A percentile compares a stretch with the other conserved stretches of the same genome.
These are phyloP conservation scores for Gnathonemus longibarbis DNA, from an alignment of 2,113 vertebrate genomes.

Conservation along the genomic window DNA sequence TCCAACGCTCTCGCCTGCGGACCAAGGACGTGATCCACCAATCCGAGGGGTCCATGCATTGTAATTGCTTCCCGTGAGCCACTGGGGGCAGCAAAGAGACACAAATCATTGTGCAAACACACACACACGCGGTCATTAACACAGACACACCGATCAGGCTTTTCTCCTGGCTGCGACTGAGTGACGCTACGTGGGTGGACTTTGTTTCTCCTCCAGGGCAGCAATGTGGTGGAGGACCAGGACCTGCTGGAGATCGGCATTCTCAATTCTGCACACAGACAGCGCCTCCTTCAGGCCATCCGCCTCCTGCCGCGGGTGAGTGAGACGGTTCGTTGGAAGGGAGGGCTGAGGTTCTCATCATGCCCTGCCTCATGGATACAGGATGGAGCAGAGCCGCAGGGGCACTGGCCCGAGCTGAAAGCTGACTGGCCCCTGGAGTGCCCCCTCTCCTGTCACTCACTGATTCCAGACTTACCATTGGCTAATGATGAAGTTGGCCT, in stretches of 20 bases:
- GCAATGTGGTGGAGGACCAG: conserved; percentile 97
- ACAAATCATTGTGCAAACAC: conserved; percentile 9
- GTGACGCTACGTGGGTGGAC: background rate
- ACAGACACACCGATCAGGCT: background rate
- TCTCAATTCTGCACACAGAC: conserved; percentile 93
- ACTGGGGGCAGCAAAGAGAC: background rate
- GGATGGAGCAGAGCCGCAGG: background rate
- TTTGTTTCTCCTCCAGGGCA: conserved; percentile 68
- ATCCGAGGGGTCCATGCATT: no score
- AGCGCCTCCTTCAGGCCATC: conserved; percentile 95
- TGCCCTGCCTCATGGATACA: background rate
- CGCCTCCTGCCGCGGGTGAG: conserved; percentile 90
- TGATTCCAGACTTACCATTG: background rate
- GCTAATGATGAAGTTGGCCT: background rate
- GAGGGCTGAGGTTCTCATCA: background rate
- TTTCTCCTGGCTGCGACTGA: background rate
- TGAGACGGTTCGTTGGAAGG: background rate
- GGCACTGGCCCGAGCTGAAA: background rate
- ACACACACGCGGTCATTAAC: background rate
- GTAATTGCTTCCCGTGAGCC: background rate
- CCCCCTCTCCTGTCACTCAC: background rate
- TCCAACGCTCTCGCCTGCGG: background rate
- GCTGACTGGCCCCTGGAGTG: background rate
- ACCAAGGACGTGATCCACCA: background rate
- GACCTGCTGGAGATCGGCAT: conserved; percentile 97